Evolutionary conservation across 2,888 invertebrate genomes (phyloP).

Genomic region (Agrotis puta): DNA sequence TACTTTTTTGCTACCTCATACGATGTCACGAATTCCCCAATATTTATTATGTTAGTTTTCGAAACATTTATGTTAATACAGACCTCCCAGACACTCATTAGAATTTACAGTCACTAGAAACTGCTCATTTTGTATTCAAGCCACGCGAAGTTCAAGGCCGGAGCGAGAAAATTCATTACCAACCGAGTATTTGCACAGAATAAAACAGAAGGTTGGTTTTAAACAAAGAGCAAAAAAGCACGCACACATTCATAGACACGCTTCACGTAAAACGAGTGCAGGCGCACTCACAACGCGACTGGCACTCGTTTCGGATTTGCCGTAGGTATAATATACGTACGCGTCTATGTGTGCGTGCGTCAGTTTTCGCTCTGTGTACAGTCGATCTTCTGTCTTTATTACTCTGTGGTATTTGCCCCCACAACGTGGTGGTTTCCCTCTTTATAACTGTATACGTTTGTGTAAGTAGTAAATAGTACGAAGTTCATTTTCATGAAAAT

Average conservation of each 20-base stretch:
- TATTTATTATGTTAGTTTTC: slow-evolving; percentile 61
- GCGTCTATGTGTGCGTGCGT: background rate
- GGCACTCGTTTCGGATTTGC: background rate
- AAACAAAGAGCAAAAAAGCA: slow-evolving; percentile 1
- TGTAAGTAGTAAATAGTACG: slow-evolving; percentile 27
- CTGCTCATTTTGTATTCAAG: slow-evolving; percentile 65
- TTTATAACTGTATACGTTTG: slow-evolving; percentile 12
- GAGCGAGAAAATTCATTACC: slow-evolving; percentile 66
- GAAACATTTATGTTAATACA: slow-evolving; percentile 62
- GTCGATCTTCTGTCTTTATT: slow-evolving; percentile 5
- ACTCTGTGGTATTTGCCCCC: slow-evolving; percentile 18
- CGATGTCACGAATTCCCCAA: slow-evolving; percentile 53
- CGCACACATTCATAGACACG: background rate
- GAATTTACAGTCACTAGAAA: slow-evolving; percentile 66
- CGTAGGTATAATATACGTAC: too few species aligned
- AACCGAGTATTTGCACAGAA: slow-evolving; percentile 51
- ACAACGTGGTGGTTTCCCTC: slow-evolving; percentile 38
- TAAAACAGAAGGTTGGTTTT: slow-evolving; percentile 19
- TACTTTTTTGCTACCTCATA: slow-evolving; percentile 49
- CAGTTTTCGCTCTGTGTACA: background rate
- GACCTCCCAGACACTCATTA: slow-evolving; percentile 69
- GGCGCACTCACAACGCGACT: slow-evolving; percentile 3
- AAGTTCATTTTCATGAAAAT: slow-evolving; percentile 20
- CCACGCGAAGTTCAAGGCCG: slow-evolving; percentile 68
- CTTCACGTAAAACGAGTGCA: slow-evolving; percentile 3